These are phyloP conservation scores for Lepidurus packardi DNA, from an alignment of 1,140 invertebrate genomes.

Conservation along the genomic window DNA sequence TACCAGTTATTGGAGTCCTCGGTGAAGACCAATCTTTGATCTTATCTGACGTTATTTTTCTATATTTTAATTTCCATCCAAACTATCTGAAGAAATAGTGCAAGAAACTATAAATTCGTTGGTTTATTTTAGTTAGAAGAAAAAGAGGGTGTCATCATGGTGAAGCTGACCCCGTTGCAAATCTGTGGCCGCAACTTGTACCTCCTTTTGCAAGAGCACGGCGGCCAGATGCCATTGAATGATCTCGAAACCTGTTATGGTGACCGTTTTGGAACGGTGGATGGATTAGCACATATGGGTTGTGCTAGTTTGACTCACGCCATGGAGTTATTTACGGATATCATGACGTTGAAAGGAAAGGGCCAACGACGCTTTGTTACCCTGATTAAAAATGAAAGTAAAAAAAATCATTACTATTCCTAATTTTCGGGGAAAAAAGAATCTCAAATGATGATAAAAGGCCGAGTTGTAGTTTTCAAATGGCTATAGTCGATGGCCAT, in stretches of 20 bases:
- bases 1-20: conserved; percentile 8
- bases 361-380: not conserved
- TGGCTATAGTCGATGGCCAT: conserved; percentile 11
- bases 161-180: not conserved
- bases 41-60: not conserved
- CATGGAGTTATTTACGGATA: not conserved
- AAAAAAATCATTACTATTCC: not conserved
- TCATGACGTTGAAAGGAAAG: not conserved
- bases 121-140: not conserved
- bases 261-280: not conserved
- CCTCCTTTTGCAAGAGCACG: not conserved
- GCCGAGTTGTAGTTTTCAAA: conserved; percentile 23
- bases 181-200: not conserved
- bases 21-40: conserved; percentile 9
- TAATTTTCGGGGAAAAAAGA: no score
- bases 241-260: not conserved
- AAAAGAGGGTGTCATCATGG: not conserved
- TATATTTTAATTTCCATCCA: not conserved
- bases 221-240: not conserved
- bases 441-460: conserved; percentile 8
- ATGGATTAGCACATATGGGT: not conserved
- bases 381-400: not conserved
- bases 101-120: not conserved
- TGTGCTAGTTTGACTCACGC: not conserved
- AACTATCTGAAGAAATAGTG: not conserved